phyloP scores from a whole-genome alignment of 2,797 vertebrate genomes.

The Gila robusta region DNA sequence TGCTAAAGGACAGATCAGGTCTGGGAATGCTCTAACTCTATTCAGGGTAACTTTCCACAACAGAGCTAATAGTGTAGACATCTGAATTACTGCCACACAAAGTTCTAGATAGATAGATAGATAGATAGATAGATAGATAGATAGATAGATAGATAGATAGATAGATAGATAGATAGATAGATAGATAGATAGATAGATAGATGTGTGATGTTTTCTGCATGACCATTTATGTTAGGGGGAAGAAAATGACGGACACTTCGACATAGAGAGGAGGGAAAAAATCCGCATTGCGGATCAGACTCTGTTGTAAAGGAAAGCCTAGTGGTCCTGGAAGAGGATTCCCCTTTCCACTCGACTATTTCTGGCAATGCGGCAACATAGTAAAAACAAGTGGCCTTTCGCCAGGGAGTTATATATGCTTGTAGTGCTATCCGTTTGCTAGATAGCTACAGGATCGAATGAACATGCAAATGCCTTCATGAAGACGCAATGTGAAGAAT shows the following conservation, averaged over 20 bases:
- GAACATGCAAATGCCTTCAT: conserved; percentile 41
- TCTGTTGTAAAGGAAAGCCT: conserved; percentile 60
- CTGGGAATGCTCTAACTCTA: conserved; percentile 51
- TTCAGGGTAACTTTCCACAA: conserved; percentile 65
- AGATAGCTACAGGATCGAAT: conserved; percentile 53
- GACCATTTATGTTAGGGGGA: neutral
- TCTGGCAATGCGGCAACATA: conserved; percentile 47
- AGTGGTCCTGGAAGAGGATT: conserved; percentile 59
- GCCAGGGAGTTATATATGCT: conserved; percentile 34
- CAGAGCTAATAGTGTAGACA: conserved; percentile 22
- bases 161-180: neutral
- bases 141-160: neutral
- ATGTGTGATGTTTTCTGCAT: neutral
- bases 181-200: neutral
- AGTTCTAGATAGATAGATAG: neutral
- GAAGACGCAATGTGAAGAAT: conserved; percentile 67
- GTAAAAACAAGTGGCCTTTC: conserved; percentile 59
- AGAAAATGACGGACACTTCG: neutral
- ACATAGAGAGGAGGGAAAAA: neutral
- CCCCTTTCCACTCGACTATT: conserved; percentile 60
- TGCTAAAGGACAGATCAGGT: conserved; percentile 18
- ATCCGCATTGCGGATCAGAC: conserved; percentile 55
- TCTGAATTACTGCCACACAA: conserved; percentile 19
- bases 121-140: neutral
- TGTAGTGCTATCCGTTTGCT: conserved; percentile 44